These are phyloP conservation scores for Intellagama lesueurii DNA, from an alignment of 2,797 vertebrate species.

Conservation along the genomic window DNA sequence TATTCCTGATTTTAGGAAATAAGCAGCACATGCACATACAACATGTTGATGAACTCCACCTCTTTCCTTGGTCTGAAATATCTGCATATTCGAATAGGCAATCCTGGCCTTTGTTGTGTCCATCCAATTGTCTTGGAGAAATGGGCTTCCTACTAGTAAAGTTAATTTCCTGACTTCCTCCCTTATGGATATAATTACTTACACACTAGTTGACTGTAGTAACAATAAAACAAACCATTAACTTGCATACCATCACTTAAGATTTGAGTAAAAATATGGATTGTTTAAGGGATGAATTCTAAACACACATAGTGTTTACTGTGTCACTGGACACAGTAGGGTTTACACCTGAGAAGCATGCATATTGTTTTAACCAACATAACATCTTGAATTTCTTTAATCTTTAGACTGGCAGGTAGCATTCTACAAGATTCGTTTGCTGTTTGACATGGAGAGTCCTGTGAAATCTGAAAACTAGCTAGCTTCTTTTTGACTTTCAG, in stretches of 20 bases:
- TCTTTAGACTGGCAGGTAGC: not conserved
- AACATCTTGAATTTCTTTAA: not conserved
- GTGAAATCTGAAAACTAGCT: not conserved
- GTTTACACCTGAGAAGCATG: not conserved
- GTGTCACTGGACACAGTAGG: not conserved
- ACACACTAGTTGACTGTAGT: not conserved
- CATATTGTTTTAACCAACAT: not conserved
- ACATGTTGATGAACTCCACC: not conserved
- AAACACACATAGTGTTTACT: not conserved
- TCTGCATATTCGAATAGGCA: not conserved
- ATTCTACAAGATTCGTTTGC: not conserved
- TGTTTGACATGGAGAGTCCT: not conserved
- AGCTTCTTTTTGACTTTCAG: not conserved
- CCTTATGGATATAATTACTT: too few relatives aligned
- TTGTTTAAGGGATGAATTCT: not conserved
- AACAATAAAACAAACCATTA: not conserved
- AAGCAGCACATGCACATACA: not conserved
- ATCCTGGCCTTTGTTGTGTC: not conserved
- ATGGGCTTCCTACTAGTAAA: not conserved
- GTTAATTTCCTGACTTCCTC: too few relatives aligned
- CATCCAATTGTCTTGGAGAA: not conserved
- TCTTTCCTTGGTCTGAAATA: not conserved
- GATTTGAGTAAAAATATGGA: not conserved
- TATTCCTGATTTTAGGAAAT: not conserved
- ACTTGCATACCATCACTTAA: too few relatives aligned